These are phyloP conservation scores for Tarsius wallacei DNA, from an alignment of 2,797 vertebrate genomes.

Conservation along the genomic window DNA sequence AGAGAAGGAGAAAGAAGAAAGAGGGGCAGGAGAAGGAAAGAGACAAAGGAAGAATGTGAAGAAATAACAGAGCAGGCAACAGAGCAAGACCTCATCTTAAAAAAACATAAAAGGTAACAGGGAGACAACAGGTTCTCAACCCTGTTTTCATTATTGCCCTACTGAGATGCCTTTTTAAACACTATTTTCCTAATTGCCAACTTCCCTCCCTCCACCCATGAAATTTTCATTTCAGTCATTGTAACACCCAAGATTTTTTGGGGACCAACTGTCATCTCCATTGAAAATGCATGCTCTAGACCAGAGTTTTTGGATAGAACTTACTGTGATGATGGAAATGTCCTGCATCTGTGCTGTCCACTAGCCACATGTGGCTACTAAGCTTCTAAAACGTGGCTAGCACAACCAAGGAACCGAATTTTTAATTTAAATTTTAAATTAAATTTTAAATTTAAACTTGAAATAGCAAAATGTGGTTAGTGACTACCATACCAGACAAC, in stretches of 20 bases:
- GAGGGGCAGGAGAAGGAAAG: background rate
- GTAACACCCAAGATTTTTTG: background rate
- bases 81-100: no score
- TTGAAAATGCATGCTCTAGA: background rate
- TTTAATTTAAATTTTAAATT: no score
- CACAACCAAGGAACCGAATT: background rate
- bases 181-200: conserved; percentile 9
- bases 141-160: background rate
- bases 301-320: background rate
- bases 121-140: background rate
- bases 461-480: conserved; percentile 25
- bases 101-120: background rate
- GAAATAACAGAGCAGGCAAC: background rate
- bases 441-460: conserved; percentile 52
- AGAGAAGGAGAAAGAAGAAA: background rate
- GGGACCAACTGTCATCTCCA: background rate
- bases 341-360: background rate
- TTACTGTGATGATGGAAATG: background rate
- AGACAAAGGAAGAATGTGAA: background rate
- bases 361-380: background rate
- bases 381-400: background rate
- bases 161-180: background rate
- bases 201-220: background rate
- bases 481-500: background rate
- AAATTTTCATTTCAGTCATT: conserved; percentile 32